phyloP scores from a whole-genome alignment of 2,113 vertebrate genomes.

The Myrmecobius fasciatus region DNA sequence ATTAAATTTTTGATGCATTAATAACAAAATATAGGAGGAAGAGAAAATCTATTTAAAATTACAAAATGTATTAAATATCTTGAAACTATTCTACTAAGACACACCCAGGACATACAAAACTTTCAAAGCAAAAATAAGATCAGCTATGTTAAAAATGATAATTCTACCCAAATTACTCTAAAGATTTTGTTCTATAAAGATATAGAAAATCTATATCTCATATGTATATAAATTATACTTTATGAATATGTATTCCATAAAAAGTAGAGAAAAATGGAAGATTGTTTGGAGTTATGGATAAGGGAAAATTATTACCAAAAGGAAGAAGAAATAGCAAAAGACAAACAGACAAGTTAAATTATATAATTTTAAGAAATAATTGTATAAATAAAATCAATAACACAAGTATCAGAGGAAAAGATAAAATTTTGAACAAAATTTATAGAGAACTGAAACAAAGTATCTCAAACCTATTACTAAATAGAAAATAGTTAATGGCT shows the following conservation, averaged over 20 bases:
- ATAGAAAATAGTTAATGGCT: background rate
- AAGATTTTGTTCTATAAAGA: background rate
- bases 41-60: background rate
- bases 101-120: background rate
- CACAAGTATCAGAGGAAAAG: background rate
- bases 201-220: background rate
- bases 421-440: background rate
- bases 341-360: background rate
- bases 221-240: background rate
- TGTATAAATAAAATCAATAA: background rate
- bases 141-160: background rate
- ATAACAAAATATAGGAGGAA: background rate
- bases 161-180: background rate
- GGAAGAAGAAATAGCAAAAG: background rate
- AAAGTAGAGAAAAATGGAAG: background rate
- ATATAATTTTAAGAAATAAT: background rate
- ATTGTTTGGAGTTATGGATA: background rate
- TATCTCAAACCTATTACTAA: background rate
- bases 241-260: background rate
- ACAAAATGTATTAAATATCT: background rate
- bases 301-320: background rate
- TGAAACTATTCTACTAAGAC: background rate
- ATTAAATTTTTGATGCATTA: background rate
- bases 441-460: background rate
- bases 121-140: background rate